A percentile compares a stretch with the other conserved stretches of the same genome.
Conservation (phyloP, 1,140 invertebrate genomes). For the Pseudomyrmex concolor region DNA sequence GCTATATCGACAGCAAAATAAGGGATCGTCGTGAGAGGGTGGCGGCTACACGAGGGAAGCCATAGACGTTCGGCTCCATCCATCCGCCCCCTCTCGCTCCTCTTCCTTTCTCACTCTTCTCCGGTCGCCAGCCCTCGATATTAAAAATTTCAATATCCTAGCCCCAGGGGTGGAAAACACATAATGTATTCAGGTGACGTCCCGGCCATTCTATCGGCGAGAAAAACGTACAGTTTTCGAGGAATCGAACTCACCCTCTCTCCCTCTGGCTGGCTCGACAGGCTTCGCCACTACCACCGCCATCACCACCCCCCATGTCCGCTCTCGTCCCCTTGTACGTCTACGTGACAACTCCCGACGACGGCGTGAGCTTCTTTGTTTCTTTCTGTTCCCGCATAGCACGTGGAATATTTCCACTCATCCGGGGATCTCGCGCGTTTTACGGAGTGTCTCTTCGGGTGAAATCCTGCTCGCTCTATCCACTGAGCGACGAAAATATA, state of each 20-base stretch:
- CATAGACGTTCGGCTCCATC: constrained; percentile 75
- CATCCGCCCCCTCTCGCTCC: constrained; percentile 63
- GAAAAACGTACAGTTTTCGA: constrained; percentile 85
- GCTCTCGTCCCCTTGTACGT: constrained; percentile 41
- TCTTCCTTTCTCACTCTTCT: constrained; percentile 36
- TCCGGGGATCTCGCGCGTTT: constrained; percentile 41
- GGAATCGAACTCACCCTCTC: constrained; percentile 82
- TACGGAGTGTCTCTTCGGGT: background rate
- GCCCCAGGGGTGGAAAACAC: constrained; percentile 85
- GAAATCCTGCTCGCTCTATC: constrained; percentile 17
- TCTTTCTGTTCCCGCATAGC: constrained; percentile 72
- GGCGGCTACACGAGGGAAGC: constrained; percentile 75
- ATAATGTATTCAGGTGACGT: constrained; percentile 86
- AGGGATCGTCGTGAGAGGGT: constrained; percentile 73
- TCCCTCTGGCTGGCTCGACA: constrained; percentile 34
- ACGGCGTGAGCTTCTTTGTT: constrained; percentile 77
- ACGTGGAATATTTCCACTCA: constrained; percentile 64
- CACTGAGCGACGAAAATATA: constrained; percentile 61
- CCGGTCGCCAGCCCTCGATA: constrained; percentile 81
- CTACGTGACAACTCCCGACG: constrained; percentile 64
- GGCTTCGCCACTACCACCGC: constrained; percentile 80
- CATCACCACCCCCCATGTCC: constrained; percentile 62
- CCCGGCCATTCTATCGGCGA: constrained; percentile 85
- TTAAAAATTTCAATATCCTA: constrained; percentile 86
- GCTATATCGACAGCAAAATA: constrained; percentile 76